Percentiles rank a stretch among this genome's conserved stretches.
Evolutionary conservation across 2,888 invertebrate species (phyloP).

Genomic region (Anodontia alba): DNA sequence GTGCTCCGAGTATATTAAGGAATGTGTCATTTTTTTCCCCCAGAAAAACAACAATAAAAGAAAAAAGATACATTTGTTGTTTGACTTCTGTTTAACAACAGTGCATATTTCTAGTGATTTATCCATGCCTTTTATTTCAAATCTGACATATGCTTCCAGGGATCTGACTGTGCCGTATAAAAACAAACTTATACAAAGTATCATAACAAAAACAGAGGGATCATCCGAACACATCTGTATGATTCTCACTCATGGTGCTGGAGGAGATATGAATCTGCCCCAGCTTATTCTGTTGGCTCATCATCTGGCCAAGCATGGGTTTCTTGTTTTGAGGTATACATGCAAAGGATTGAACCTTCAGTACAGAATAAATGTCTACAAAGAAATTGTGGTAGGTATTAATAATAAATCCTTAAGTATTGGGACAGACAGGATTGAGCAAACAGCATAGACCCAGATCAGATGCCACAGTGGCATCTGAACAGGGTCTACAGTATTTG

Average conservation of each 20-base stretch:
- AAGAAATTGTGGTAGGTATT: constrained; percentile 52
- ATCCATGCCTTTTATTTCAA: no score
- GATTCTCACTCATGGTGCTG: constrained; percentile 66
- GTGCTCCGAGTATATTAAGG: no score
- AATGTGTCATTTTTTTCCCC: no score
- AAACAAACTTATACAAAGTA: neutral
- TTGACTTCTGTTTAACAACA: no score
- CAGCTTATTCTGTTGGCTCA: constrained; percentile 45
- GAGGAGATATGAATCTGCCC: constrained; percentile 59
- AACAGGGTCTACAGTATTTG: no score
- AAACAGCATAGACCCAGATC: no score
- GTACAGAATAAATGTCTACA: constrained; percentile 58
- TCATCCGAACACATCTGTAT: constrained; percentile 23
- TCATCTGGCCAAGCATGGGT: constrained; percentile 43
- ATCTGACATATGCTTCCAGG: neutral
- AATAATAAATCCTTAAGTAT: no score
- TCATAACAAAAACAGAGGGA: neutral
- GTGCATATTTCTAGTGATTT: no score
- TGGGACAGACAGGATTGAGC: no score
- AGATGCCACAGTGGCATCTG: no score
- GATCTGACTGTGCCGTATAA: neutral
- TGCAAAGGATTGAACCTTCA: constrained; percentile 63
- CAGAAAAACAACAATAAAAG: no score
- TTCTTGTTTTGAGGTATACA: constrained; percentile 55
- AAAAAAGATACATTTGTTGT: no score